Base-by-base conservation (phyloP, 2,113 vertebrate species). In the Apeltes quadracus region DNA sequence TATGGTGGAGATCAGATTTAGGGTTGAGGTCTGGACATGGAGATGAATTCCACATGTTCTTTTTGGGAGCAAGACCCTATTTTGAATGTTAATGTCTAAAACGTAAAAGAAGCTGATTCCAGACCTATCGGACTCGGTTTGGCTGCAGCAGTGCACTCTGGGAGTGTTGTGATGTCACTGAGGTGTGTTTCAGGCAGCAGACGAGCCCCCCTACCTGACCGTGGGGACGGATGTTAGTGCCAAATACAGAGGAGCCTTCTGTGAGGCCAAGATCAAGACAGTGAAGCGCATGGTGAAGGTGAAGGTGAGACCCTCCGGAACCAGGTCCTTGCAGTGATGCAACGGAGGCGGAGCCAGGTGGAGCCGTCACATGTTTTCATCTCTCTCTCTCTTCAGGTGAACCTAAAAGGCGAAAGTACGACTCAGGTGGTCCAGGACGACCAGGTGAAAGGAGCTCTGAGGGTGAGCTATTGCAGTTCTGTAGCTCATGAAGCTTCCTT, bases 171-270 rank as follows among this genome's bases (percentile, higher is more conserved):
- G 22, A 25, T 25, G 34, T 39, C 22, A 46, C 50, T 51, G 50
- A 7, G 39, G 36, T 23, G 59, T 61, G 56, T 59, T 3, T 5
- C 79, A 88, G 98, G 98, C 97, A 95, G 97, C 95, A 46, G 97
- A 99, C 74, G 97, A 99, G 92, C 98, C 98, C 95, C 96, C 98
- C 96, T 99, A 98, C 92, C 95, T 99, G 93, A 96, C 95, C 77
- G 98, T 99, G 92, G 98, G 98, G 83, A 99, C 97, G 0, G 98
- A 99, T 86, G 97, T 99, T 88, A 99, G 98, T 83, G 98, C 97
- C 90, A 99, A 99, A 91, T 99, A 99, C 95, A 94, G 98, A 62
- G 98, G 98, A 92, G 98, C 98, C 86, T 99, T 99, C 91, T 99
- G 98, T 1, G 98, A 99, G 95, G 98, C 98, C 69, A 99, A 99